Base-by-base conservation (phyloP, 2,888 invertebrate genomes). In the Drosophila lacicola region DNA sequence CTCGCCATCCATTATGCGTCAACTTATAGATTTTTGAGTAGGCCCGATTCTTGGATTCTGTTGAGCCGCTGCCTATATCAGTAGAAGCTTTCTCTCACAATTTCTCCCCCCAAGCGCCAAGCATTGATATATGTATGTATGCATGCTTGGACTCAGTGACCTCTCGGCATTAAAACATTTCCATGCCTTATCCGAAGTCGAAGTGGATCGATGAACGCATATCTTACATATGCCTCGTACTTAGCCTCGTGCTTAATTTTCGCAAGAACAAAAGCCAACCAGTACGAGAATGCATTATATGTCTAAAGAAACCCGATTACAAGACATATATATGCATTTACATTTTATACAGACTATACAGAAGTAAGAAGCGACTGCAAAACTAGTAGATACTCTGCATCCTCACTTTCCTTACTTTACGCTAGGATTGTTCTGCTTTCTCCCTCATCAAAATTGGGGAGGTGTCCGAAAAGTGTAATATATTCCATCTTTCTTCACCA, bases 181-280 rank as follows among this genome's bases (percentile, higher is more conserved):
- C 70, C 70, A 70, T 55, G 70, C 56, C 39, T 62, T 70, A 70
- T 76, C 57, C 70, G 39, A 19, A 53, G 47, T 41, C 46, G 9
- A 65, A 77, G 41, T 74, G 71, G 53, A 71, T 62, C 74, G 44
- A 44, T 50, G 64, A 34, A 64, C 49, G 46, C 63, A 61, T 78
- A 78, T 68, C 74, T 55, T 63, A 39, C 11, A 39, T 11, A 36
- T 25, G 17, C 4, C 14, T n/a, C 19, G 66, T 73, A 42, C 61
- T 55, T 37, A 70, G 63, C 74, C 76, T 69, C 76, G 79, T 47
- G 51, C 66, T 60, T 21, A 36, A 69, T 78, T 62, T 70, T 63
- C 42, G 66, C 76, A 74, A 78, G 44, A 56, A 19, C 60, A n/a
- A 34, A 34, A 45, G 19, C 41, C 14, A 34, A 21, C 29, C 51